These are phyloP conservation scores for Aplysia californica DNA, from an alignment of 1,140 invertebrate species.

Conservation along the genomic window DNA sequence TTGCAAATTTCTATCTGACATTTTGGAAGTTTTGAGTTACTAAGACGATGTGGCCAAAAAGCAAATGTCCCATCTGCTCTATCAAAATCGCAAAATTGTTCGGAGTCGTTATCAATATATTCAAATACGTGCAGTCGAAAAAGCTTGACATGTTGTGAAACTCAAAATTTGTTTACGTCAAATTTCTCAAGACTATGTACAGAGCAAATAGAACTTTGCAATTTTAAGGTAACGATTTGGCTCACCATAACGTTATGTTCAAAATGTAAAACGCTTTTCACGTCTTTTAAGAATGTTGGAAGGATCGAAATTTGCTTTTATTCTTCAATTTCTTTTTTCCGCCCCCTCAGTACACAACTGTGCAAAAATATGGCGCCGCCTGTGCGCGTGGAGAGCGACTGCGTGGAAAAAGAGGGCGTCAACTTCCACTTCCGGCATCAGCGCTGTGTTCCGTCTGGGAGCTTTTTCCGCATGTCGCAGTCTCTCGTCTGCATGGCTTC, in stretches of 20 bases:
- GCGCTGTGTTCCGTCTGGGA: constrained; percentile 4
- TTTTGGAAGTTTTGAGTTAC: too few relatives aligned
- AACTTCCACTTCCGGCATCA: constrained; percentile 6
- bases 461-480: background rate
- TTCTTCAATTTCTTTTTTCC: background rate
- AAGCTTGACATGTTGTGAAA: too few relatives aligned
- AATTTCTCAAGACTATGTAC: too few relatives aligned
- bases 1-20: too few relatives aligned
- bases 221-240: too few relatives aligned
- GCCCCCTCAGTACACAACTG: background rate
- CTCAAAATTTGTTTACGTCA: too few relatives aligned
- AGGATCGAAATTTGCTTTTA: background rate
- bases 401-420: constrained; percentile 16
- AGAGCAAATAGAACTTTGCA: too few relatives aligned
- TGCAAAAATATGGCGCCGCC: background rate
- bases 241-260: background rate
- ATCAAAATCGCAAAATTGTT: too few relatives aligned
- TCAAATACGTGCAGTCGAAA: too few relatives aligned
- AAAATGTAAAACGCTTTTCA: background rate
- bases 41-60: too few relatives aligned
- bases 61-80: too few relatives aligned
- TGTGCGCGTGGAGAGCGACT: constrained; percentile 25
- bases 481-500: constrained; percentile 11
- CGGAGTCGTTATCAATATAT: too few relatives aligned
- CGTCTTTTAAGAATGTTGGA: background rate